Evolutionary conservation across 2,797 vertebrate genomes (phyloP).

Genomic region (Eidolon dupreanum): DNA sequence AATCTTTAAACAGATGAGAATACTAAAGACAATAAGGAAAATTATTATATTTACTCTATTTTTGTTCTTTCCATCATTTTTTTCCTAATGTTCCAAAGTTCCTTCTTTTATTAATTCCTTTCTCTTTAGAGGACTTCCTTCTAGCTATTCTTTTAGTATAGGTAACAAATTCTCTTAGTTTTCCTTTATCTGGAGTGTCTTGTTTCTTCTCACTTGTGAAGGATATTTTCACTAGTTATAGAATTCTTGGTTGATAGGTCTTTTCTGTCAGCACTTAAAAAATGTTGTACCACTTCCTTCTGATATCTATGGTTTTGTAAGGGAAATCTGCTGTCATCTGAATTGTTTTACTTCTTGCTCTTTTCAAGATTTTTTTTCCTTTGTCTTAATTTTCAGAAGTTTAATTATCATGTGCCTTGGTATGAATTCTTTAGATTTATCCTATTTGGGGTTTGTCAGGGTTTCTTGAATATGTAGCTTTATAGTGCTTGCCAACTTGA

Average conservation of each 20-base stretch:
- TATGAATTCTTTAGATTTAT: neutral
- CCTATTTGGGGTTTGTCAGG: neutral
- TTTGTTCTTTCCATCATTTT: neutral
- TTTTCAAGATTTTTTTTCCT: neutral
- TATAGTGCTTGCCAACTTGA: neutral
- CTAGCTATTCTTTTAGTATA: neutral
- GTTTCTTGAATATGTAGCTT: neutral
- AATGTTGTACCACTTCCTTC: neutral
- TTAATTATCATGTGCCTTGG: neutral
- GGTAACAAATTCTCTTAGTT: neutral
- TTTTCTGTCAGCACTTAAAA: neutral
- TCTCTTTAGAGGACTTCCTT: neutral
- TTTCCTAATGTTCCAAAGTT: neutral
- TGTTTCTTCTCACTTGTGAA: neutral
- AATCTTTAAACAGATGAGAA: slow-evolving; percentile 32
- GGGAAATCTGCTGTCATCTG: neutral
- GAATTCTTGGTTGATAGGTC: neutral
- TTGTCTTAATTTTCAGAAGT: slow-evolving; percentile 4
- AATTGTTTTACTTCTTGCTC: neutral
- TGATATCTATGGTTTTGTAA: neutral
- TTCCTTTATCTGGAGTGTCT: neutral
- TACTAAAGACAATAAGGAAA: neutral
- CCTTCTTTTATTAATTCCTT: neutral
- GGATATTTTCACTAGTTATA: neutral
- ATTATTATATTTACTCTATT: neutral